Conservation (phyloP, 2,888 invertebrate species). For the Harpalus rubripes region DNA sequence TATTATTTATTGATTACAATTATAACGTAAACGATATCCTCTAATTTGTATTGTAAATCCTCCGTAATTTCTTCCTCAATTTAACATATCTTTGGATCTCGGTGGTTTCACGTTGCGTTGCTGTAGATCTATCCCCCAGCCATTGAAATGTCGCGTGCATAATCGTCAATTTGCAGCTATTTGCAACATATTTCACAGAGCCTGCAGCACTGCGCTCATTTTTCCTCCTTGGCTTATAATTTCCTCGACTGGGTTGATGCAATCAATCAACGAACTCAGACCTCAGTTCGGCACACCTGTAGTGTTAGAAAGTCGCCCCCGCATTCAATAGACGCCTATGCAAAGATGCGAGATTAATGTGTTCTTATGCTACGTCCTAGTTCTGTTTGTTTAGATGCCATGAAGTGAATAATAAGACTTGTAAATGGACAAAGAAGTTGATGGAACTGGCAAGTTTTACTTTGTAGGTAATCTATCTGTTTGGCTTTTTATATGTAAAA, state of each 20-base stretch:
- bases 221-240: conserved; percentile 17
- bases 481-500: no score
- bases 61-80: neutral
- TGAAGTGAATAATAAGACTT: neutral
- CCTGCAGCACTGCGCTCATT: neutral
- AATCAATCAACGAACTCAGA: conserved; percentile 26
- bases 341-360: neutral
- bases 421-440: no score
- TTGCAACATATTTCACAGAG: conserved; percentile 15
- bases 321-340: conserved; percentile 16
- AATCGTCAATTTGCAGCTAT: conserved; percentile 39
- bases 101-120: neutral
- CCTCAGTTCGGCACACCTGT: conserved; percentile 43
- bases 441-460: no score
- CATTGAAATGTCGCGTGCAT: conserved; percentile 35
- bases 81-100: neutral
- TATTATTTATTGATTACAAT: conserved; percentile 14
- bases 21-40: neutral
- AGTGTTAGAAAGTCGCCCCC: conserved; percentile 55
- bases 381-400: conserved; percentile 11
- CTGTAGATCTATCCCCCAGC: neutral
- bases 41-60: neutral
- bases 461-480: no score
- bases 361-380: conserved; percentile 6
- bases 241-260: neutral